Evolutionary conservation across 2,888 invertebrate genomes (phyloP).

Genomic region (Crepidodera aurea): DNA sequence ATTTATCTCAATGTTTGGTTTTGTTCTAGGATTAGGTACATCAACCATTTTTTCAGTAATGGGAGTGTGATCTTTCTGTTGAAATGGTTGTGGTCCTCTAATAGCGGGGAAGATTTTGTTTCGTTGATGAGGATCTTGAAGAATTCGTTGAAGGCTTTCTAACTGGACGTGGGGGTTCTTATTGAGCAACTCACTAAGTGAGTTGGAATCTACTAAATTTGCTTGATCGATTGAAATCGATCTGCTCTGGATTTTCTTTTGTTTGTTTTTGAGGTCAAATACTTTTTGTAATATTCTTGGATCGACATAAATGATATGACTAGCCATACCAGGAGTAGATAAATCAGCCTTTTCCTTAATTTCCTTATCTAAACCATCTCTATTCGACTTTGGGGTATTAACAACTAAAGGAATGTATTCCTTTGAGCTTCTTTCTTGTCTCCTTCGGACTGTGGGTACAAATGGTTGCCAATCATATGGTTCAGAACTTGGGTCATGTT

Average conservation of each 20-base stretch:
- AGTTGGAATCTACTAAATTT: slow-evolving; percentile 53
- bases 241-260: slow-evolving; percentile 21
- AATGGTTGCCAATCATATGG: slow-evolving; percentile 30
- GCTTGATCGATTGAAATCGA: slow-evolving; percentile 7
- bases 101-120: slow-evolving; percentile 25
- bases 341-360: slow-evolving; percentile 37
- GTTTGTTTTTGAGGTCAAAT: slow-evolving; percentile 27
- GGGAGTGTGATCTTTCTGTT: slow-evolving; percentile 55
- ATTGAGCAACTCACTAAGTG: slow-evolving; percentile 63
- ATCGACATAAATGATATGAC: slow-evolving; percentile 43
- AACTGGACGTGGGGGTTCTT: slow-evolving; percentile 64
- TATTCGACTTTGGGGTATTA: slow-evolving; percentile 11
- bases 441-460: neutral
- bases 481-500: neutral
- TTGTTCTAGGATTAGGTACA: slow-evolving; percentile 58
- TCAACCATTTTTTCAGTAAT: slow-evolving; percentile 63
- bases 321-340: neutral
- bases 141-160: slow-evolving; percentile 63
- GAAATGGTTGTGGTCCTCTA: slow-evolving; percentile 30
- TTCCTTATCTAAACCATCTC: slow-evolving; percentile 22
- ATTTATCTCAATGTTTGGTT: slow-evolving; percentile 44
- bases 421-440: slow-evolving; percentile 24
- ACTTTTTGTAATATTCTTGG: slow-evolving; percentile 41
- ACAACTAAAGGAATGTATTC: slow-evolving; percentile 14
- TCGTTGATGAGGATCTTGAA: slow-evolving; percentile 47